These are phyloP conservation scores for Andrena hattorfiana DNA, from an alignment of 2,888 invertebrate species.

Conservation along the genomic window DNA sequence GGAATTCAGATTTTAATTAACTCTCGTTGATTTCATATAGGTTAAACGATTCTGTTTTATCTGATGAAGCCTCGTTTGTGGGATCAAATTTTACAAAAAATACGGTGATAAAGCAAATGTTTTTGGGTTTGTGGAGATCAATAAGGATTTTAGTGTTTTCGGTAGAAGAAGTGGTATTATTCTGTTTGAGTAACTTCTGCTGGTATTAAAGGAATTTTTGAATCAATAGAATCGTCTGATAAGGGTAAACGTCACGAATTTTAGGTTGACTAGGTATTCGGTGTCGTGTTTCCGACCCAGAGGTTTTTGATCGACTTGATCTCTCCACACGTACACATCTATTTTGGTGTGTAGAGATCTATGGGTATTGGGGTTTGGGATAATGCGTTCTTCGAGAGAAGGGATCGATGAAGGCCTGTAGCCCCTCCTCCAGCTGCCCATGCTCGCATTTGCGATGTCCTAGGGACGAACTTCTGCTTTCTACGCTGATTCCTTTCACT, in stretches of 20 bases:
- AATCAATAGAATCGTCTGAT: neutral
- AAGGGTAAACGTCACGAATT: slow-evolving; percentile 3
- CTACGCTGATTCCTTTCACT: slow-evolving; percentile 35
- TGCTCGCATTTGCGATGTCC: neutral
- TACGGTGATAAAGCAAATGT: too few species aligned
- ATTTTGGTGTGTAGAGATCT: neutral
- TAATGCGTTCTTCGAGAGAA: slow-evolving; percentile 47
- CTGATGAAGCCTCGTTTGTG: too few species aligned
- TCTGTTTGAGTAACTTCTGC: neutral
- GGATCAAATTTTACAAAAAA: too few species aligned
- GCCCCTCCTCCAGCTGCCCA: slow-evolving; percentile 18
- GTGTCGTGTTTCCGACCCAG: neutral
- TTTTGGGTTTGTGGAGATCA: too few species aligned
- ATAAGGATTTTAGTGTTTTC: too few species aligned
- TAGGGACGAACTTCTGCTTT: slow-evolving; percentile 5
- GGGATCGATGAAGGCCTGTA: slow-evolving; percentile 54
- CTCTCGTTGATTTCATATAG: too few species aligned
- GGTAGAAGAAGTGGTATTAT: neutral
- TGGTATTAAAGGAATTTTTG: neutral
- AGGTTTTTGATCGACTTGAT: slow-evolving; percentile 31
- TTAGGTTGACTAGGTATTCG: slow-evolving; percentile 5
- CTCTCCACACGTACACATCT: neutral
- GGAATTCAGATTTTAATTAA: too few species aligned
- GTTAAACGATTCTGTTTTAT: too few species aligned
- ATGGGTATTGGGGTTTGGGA: slow-evolving; percentile 14